These are phyloP conservation scores for Chymomyza procnemis DNA, from an alignment of 2,888 invertebrate genomes.

Conservation along the genomic window DNA sequence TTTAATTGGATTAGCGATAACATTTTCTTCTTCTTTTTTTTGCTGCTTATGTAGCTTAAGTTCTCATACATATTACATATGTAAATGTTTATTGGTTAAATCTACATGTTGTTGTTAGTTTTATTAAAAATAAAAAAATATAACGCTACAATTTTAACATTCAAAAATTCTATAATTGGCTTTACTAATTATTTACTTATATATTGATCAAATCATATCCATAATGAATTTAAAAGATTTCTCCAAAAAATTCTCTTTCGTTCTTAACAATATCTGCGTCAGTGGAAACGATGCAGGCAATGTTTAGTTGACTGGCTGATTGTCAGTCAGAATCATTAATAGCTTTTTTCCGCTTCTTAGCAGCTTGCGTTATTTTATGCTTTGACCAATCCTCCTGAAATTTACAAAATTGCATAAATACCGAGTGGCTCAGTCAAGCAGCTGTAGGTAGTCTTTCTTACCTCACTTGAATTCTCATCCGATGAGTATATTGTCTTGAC, in stretches of 20 bases:
- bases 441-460: slow-evolving; percentile 78
- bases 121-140: slow-evolving; percentile 75
- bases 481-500: slow-evolving; percentile 83
- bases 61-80: not conserved
- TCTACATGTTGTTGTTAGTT: slow-evolving; percentile 57
- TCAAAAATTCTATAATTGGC: slow-evolving; percentile 71
- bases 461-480: slow-evolving; percentile 91
- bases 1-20: not conserved
- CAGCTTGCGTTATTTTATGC: slow-evolving; percentile 87
- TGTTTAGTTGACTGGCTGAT: slow-evolving; percentile 60
- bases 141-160: slow-evolving; percentile 75
- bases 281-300: slow-evolving; percentile 40
- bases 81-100: slow-evolving; percentile 38
- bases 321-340: slow-evolving; percentile 94
- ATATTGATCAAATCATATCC: slow-evolving; percentile 46
- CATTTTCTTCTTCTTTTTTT: not conserved
- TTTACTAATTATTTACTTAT: slow-evolving; percentile 59
- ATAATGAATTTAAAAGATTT: slow-evolving; percentile 62
- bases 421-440: not conserved
- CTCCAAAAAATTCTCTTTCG: slow-evolving; percentile 63
- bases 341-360: slow-evolving; percentile 94
- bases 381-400: slow-evolving; percentile 93
- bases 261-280: slow-evolving; percentile 56
- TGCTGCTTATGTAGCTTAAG: not conserved
- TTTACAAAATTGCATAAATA: not conserved